phyloP scores from a whole-genome alignment of 2,113 vertebrate species.

The Hippocampus barbouri region DNA sequence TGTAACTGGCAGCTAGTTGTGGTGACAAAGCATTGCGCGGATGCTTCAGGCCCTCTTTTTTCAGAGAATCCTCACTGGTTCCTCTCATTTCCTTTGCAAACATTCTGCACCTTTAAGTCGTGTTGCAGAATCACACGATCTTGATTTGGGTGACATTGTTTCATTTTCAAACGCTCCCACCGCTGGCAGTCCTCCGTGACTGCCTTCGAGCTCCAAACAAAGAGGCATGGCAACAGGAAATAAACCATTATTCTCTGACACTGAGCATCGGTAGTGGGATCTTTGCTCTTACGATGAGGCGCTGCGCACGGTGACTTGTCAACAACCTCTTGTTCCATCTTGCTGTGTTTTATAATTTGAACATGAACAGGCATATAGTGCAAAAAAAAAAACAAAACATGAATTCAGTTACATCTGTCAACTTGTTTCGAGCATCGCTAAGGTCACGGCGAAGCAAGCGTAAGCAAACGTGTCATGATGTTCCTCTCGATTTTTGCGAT shows the following conservation, averaged over 20 bases:
- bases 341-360: slow-evolving; percentile 10
- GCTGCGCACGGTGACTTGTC: slow-evolving; percentile 11
- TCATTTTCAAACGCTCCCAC: slow-evolving; percentile 14
- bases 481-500: slow-evolving; percentile 17
- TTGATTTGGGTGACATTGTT: slow-evolving; percentile 21
- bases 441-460: slow-evolving; percentile 11
- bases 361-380: slow-evolving; percentile 1
- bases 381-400: neutral
- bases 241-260: slow-evolving; percentile 13
- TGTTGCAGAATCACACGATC: neutral
- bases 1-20: slow-evolving; percentile 19
- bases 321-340: slow-evolving; percentile 20
- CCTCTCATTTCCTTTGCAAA: slow-evolving; percentile 7
- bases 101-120: slow-evolving; percentile 1
- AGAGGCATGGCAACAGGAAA: slow-evolving; percentile 36
- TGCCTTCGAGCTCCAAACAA: slow-evolving; percentile 24
- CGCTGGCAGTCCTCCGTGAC: slow-evolving; percentile 6
- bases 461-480: slow-evolving; percentile 22
- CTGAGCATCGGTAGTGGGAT: neutral
- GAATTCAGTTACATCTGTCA: slow-evolving; percentile 3
- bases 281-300: slow-evolving; percentile 10
- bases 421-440: slow-evolving; percentile 6
- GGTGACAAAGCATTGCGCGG: slow-evolving; percentile 17
- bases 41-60: slow-evolving; percentile 13
- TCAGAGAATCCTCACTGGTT: slow-evolving; percentile 8